Evolutionary conservation across 2,888 invertebrate species (phyloP), one percentile per base, ranked within the genome.

Genomic region (Andrena trimmerana): DNA sequence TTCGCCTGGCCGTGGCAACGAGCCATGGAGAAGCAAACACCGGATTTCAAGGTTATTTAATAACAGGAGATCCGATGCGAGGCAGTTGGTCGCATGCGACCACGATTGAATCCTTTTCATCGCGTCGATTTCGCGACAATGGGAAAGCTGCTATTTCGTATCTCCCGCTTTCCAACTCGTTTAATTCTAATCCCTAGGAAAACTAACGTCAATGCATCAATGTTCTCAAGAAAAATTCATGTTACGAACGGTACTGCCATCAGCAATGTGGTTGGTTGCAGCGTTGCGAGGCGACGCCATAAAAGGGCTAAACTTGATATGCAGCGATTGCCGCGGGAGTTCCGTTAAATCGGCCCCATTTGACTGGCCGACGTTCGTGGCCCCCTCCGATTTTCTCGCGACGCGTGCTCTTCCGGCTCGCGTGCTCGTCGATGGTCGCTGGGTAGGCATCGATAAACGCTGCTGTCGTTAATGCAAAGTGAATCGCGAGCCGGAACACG

Each of bases 401-500:
- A 74, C 78, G 57, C 78, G 78, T 59, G 52, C 72, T 42, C 42
- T 78, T 78, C 72, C 81, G 79, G 79, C 57, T 67, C 72, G 69
- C 42, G 60, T 24, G 66, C 13, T 10, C n/a, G 69, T 24, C 65
- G 78, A 62, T 70, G 48, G 33, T 24, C 31, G 50, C n/a, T 72
- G 81, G 24, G 76, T 69, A 69, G 69, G 66, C 75, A 81, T 72
- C 82, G 82, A 82, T 72, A 70, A 83, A 73, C 42, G 31, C 36
- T 60, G 42, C 73, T 52, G 74, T 78, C 63, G 77, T 84, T 77
- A 80, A 85, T 85, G 85, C 76, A 70, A 69, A 79, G 81, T 65
- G 84, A 87, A 87, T 81, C 75, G 81, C 89, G 69, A 48, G 81
- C 81, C 81, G 71, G 76, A 83, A 76, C 73, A 76, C 75, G 80